These are phyloP conservation scores for Tichodroma muraria DNA, from an alignment of 2,113 vertebrate genomes.

Conservation along the genomic window DNA sequence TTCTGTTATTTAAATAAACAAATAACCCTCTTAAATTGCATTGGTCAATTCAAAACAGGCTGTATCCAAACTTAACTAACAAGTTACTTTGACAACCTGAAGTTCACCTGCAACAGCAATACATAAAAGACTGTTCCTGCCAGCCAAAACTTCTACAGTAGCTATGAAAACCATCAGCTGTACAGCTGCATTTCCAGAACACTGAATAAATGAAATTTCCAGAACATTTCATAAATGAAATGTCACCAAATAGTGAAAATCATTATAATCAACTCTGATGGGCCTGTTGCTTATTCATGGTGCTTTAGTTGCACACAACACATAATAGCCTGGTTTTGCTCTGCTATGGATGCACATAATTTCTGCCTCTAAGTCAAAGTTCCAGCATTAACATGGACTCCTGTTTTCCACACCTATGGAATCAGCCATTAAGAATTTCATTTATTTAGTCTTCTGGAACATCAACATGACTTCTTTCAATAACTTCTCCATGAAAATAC, in stretches of 20 bases:
- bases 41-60: not conserved
- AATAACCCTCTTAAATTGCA: not conserved
- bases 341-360: not conserved
- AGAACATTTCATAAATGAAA: not conserved
- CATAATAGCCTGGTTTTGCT: not conserved
- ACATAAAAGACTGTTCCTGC: not conserved
- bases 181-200: not conserved
- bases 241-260: not conserved
- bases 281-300: not conserved
- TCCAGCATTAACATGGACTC: not conserved
- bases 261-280: not conserved
- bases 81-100: not conserved
- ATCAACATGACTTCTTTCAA: not conserved
- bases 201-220: too few relatives aligned
- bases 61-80: not conserved
- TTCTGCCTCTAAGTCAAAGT: not conserved
- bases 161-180: not conserved
- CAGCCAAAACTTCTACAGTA: not conserved
- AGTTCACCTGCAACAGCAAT: not conserved
- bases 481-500: not conserved
- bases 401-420: not conserved
- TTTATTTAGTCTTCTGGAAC: not conserved
- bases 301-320: not conserved
- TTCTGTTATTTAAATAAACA: not conserved
- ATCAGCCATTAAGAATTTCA: not conserved